These are phyloP conservation scores for Pachypanchax playfairii DNA, from an alignment of 2,113 vertebrate species.

Conservation along the genomic window DNA sequence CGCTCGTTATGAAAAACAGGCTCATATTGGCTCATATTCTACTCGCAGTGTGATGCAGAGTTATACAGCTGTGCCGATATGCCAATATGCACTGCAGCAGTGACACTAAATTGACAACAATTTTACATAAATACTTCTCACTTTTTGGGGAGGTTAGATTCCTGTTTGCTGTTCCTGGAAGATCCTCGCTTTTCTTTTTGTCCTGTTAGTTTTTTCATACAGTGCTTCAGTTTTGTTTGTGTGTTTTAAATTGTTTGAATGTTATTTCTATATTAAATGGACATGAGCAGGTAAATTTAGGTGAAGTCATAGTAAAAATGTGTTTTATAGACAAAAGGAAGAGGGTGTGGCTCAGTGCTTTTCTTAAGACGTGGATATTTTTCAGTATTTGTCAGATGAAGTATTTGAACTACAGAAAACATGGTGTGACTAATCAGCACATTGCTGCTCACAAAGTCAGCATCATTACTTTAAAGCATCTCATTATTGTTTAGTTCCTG, in stretches of 20 bases:
- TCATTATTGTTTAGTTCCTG: slow-evolving; percentile 29
- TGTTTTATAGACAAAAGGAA: neutral
- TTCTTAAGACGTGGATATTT: slow-evolving; percentile 13
- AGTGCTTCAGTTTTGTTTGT: neutral
- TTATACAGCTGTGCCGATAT: neutral
- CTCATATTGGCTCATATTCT: neutral
- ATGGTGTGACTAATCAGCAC: slow-evolving; percentile 15
- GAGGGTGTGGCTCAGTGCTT: slow-evolving; percentile 34
- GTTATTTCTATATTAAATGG: neutral
- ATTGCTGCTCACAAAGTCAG: slow-evolving; percentile 30
- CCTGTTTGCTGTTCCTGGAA: neutral
- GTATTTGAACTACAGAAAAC: slow-evolving; percentile 18
- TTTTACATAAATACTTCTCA: neutral
- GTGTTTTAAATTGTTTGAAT: neutral
- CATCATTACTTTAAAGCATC: slow-evolving; percentile 15
- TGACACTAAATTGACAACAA: no score
- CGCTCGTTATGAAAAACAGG: neutral
- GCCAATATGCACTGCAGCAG: no score
- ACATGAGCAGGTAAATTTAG: neutral
- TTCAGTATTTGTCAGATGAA: slow-evolving; percentile 21
- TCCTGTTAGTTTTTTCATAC: neutral
- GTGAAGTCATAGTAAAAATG: neutral
- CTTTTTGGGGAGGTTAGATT: no score
- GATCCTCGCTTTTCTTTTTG: neutral
- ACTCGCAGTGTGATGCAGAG: neutral